phyloP scores from a whole-genome alignment of 2,888 invertebrate species.

The Dendrolimus pini region DNA sequence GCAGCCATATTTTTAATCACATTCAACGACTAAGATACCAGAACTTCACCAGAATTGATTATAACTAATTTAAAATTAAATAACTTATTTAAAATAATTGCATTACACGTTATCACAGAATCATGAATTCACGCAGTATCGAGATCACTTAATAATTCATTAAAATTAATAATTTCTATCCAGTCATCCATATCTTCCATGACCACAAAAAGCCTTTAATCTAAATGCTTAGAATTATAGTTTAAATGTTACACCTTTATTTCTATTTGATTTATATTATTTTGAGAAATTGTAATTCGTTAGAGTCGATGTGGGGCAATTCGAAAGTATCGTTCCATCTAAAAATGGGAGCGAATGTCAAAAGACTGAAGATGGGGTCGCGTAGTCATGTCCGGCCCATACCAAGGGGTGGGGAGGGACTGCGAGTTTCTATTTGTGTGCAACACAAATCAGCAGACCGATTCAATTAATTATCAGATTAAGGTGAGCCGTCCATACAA shows the following conservation, averaged over 20 bases:
- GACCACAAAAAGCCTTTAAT: slow-evolving; percentile 17
- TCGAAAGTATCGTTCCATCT: slow-evolving; percentile 67
- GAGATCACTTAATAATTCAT: slow-evolving; percentile 12
- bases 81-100: slow-evolving; percentile 22
- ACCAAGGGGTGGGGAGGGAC: slow-evolving; percentile 39
- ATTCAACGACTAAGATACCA: slow-evolving; percentile 53
- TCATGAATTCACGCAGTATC: slow-evolving; percentile 20
- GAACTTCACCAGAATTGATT: slow-evolving; percentile 34
- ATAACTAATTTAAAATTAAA: slow-evolving; percentile 17
- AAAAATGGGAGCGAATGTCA: slow-evolving; percentile 74
- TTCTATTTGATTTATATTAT: slow-evolving; percentile 2
- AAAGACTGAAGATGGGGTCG: slow-evolving; percentile 70
- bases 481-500: slow-evolving; percentile 66
- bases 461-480: slow-evolving; percentile 76
- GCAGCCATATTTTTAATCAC: slow-evolving; percentile 51
- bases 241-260: slow-evolving; percentile 8
- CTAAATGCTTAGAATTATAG: slow-evolving; percentile 41
- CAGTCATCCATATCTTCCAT: slow-evolving; percentile 19
- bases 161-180: slow-evolving; percentile 11
- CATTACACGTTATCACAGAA: slow-evolving; percentile 40
- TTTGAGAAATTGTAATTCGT: slow-evolving; percentile 13
- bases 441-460: slow-evolving; percentile 72
- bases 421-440: slow-evolving; percentile 64
- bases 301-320: slow-evolving; percentile 45
- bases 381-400: slow-evolving; percentile 36